Evolutionary conservation across 1,140 invertebrate species (phyloP).

Genomic region (Reticulitermes speratus): DNA sequence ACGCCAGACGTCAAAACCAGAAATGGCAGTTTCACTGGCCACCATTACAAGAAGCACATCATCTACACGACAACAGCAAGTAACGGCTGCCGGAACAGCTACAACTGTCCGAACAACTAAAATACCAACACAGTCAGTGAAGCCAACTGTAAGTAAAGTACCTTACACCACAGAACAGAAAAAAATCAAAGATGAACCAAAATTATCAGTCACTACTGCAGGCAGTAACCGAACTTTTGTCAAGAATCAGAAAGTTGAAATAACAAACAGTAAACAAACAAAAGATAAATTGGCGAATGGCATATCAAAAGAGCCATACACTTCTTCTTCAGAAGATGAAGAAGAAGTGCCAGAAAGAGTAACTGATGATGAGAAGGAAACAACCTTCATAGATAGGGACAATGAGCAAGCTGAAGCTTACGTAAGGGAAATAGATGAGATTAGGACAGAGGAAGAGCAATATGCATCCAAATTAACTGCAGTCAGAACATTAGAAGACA

Average conservation of each 20-base stretch:
- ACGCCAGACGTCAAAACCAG: constrained; percentile 29
- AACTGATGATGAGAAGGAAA: constrained; percentile 36
- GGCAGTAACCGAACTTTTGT: background rate
- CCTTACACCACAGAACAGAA: background rate
- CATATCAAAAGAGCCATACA: background rate
- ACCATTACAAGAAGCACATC: background rate
- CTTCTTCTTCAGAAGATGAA: constrained; percentile 19
- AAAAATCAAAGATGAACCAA: background rate
- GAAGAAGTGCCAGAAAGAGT: background rate
- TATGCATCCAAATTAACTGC: constrained; percentile 36
- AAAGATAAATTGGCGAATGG: background rate
- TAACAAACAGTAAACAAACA: background rate
- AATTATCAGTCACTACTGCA: background rate
- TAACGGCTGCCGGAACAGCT: background rate
- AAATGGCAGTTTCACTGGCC: background rate
- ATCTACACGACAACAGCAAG: background rate
- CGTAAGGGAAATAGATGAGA: constrained; percentile 36
- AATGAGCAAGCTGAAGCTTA: constrained; percentile 25
- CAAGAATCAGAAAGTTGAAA: background rate
- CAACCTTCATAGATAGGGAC: constrained; percentile 21
- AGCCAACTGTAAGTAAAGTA: background rate
- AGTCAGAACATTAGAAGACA: background rate
- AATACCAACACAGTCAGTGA: background rate
- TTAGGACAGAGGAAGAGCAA: constrained; percentile 37
- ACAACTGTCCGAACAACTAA: background rate